A percentile compares a stretch with the other conserved stretches of the same genome.
These are phyloP conservation scores for Caenorhabditis sp. DNA, from an alignment of 2,888 invertebrate genomes.

Conservation along the genomic window DNA sequence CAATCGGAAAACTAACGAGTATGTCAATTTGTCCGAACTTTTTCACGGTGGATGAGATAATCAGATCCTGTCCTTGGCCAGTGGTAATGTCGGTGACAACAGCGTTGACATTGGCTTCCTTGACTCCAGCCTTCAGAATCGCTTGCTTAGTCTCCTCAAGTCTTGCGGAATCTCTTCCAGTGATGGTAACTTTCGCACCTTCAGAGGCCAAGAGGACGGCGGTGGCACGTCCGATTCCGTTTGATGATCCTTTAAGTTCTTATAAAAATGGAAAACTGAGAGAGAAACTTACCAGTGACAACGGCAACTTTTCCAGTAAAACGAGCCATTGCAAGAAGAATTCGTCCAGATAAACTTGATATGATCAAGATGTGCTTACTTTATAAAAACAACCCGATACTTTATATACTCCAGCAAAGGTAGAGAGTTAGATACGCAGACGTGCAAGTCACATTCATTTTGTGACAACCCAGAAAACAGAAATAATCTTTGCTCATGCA, in stretches of 20 bases:
- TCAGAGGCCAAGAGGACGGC: slow-evolving; percentile 50
- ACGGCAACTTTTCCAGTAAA: slow-evolving; percentile 47
- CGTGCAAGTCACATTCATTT: slow-evolving; percentile 19
- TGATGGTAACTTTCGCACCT: slow-evolving; percentile 50
- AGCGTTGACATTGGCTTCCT: slow-evolving; percentile 19
- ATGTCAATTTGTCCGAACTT: slow-evolving; percentile 50
- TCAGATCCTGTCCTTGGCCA: slow-evolving; percentile 22
- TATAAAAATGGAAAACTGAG: neutral
- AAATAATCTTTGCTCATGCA: slow-evolving; percentile 15
- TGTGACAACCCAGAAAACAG: slow-evolving; percentile 18
- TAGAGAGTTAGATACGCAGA: slow-evolving; percentile 8
- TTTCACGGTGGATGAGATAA: slow-evolving; percentile 23
- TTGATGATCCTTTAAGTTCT: slow-evolving; percentile 27
- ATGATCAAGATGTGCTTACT: neutral
- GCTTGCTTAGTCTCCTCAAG: slow-evolving; percentile 37
- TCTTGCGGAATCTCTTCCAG: slow-evolving; percentile 29
- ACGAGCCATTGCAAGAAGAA: slow-evolving; percentile 19
- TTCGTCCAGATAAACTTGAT: neutral
- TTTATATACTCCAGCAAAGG: neutral
- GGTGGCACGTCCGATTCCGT: slow-evolving; percentile 47
- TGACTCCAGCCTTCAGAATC: slow-evolving; percentile 25
- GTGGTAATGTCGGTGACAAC: slow-evolving; percentile 23
- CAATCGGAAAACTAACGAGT: slow-evolving; percentile 4
- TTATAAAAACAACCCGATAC: too few species aligned
- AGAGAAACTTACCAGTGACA: slow-evolving; percentile 30